These are phyloP conservation scores for Coracopsis vasa DNA, from an alignment of 2,113 vertebrate genomes.

Conservation along the genomic window DNA sequence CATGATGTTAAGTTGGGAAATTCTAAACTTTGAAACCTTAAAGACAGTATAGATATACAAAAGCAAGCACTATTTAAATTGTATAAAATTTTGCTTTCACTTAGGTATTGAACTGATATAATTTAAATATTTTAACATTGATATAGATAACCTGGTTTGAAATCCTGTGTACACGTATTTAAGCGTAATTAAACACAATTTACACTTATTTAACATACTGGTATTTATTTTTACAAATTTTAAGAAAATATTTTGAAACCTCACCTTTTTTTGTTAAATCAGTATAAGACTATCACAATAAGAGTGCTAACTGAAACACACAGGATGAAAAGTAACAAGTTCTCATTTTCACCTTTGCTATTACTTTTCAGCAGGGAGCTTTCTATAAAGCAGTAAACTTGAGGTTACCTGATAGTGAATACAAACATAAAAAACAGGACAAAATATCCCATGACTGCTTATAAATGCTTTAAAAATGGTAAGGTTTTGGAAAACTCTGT, in stretches of 20 bases:
- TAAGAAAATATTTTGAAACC: neutral
- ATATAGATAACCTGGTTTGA: neutral
- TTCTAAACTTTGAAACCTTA: neutral
- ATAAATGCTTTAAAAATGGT: neutral
- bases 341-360: neutral
- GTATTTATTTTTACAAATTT: neutral
- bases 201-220: neutral
- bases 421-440: neutral
- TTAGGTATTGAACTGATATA: neutral
- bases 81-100: neutral
- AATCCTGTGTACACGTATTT: neutral
- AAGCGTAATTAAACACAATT: neutral
- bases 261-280: neutral
- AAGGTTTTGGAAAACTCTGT: neutral
- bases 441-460: neutral
- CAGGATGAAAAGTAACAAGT: neutral
- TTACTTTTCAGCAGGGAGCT: neutral
- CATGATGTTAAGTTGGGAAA: neutral
- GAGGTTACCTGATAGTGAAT: neutral
- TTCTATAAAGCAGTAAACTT: neutral
- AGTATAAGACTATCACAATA: neutral
- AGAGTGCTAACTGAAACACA: neutral
- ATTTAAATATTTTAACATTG: neutral
- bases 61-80: rapidly evolving
- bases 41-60: neutral